A percentile compares a stretch with the other conserved stretches of the same genome.
phyloP scores from a whole-genome alignment of 2,888 invertebrate genomes.

The Hyalella azteca region DNA sequence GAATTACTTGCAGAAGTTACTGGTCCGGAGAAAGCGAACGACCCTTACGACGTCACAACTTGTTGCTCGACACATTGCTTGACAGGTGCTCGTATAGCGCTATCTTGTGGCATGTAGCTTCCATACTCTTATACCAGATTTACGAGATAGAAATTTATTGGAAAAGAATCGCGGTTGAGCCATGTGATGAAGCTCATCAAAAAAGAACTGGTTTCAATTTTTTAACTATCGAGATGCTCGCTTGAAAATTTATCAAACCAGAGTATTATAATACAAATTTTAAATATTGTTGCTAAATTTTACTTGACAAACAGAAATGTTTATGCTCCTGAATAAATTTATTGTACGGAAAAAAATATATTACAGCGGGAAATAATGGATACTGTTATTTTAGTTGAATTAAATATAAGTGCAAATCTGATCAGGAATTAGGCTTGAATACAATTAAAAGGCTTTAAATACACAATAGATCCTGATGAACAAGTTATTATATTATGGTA shows the following conservation, averaged over 20 bases:
- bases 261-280: no score
- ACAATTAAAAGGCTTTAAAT: no score
- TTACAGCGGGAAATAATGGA: no score
- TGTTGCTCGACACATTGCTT: constrained; percentile 22
- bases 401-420: no score
- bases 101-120: neutral
- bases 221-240: neutral
- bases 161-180: neutral
- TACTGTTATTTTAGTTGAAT: no score
- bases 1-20: constrained; percentile 36
- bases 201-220: neutral
- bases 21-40: constrained; percentile 6
- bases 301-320: no score
- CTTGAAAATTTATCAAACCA: neutral
- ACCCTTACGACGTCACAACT: neutral
- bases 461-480: no score
- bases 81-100: neutral
- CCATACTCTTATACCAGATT: neutral
- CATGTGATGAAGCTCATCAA: neutral
- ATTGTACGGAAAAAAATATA: no score
- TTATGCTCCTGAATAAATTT: no score
- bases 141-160: neutral
- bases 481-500: no score
- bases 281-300: no score
- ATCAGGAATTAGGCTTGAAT: no score